A percentile compares a stretch with the other conserved stretches of the same genome.
phyloP scores from a whole-genome alignment of 2,888 invertebrate genomes.

The Phalangium opilio region DNA sequence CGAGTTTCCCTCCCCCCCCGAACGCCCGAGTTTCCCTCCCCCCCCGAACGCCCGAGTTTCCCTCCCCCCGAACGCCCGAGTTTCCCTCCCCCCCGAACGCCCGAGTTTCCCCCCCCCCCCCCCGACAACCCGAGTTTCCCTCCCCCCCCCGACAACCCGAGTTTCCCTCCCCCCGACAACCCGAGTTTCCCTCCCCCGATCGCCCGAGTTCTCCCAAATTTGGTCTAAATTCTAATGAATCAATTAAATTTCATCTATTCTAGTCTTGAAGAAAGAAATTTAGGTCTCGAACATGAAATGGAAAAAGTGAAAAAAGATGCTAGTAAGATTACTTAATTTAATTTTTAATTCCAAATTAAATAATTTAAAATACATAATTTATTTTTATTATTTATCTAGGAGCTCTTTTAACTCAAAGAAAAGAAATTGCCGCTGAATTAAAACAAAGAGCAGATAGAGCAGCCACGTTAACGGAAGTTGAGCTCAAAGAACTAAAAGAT shows the following conservation, averaged over 20 bases:
- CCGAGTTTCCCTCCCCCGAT: too few relatives aligned
- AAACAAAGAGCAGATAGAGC: conserved; percentile 26
- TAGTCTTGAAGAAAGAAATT: conserved; percentile 27
- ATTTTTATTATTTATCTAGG: conserved; percentile 19
- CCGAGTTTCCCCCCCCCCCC: too few relatives aligned
- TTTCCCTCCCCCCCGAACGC: too few relatives aligned
- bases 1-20: too few relatives aligned
- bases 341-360: not conserved
- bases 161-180: too few relatives aligned
- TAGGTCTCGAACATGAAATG: conserved; percentile 24
- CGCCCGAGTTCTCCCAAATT: too few relatives aligned
- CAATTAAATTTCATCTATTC: conserved; percentile 14
- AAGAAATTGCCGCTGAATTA: conserved; percentile 25
- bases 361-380: not conserved
- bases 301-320: conserved; percentile 25
- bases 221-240: too few relatives aligned
- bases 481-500: conserved; percentile 26
- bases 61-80: too few relatives aligned
- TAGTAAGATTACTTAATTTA: conserved; percentile 21
- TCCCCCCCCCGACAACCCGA: too few relatives aligned
- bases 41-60: too few relatives aligned
- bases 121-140: too few relatives aligned
- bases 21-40: too few relatives aligned
- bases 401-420: conserved; percentile 25
- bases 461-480: conserved; percentile 24